Evolutionary conservation across 2,113 vertebrate genomes (phyloP), one percentile per base, ranked within the genome.

Genomic region (Ornithorhynchus anatinus): DNA sequence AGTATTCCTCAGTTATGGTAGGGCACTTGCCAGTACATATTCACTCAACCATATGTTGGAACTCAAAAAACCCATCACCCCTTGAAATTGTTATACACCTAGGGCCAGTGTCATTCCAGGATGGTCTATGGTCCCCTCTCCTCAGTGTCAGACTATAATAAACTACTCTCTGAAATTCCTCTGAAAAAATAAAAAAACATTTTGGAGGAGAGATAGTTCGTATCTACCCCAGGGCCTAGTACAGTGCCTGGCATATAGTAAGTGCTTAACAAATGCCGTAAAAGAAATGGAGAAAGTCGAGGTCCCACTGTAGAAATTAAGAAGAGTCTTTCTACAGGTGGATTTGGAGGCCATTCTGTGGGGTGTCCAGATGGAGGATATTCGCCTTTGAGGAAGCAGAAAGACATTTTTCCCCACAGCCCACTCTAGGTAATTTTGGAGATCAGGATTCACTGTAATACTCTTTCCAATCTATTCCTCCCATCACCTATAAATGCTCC

Each of bases 291-390:
- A n/a, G n/a, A n/a, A n/a, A n/a, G n/a, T n/a, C n/a, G n/a, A n/a
- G n/a, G n/a, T n/a, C n/a, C n/a, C n/a, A n/a, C n/a, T n/a, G n/a
- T n/a, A n/a, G n/a, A n/a, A n/a, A n/a, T n/a, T n/a, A n/a, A n/a
- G n/a, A n/a, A n/a, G n/a, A n/a, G n/a, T n/a, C n/a, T n/a, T n/a
- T n/a, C n/a, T n/a, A n/a, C n/a, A n/a, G n/a, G n/a, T n/a, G n/a
- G n/a, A 69, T 65, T 37, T 50, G 5, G 19, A 80, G 73, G 53
- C 56, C 74, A 58, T 40, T 80, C 67, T n/a, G 20, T 51, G 68
- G 63, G 36, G 59, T 69, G 73, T 62, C 27, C 17, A 69, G 69
- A 72, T 29, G 37, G 44, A 58, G 44, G 64, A 59, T 40, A 58
- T 35, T 59, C 23, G 45, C 66, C 16, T 43, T 35, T 50, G 60